phyloP scores from a whole-genome alignment of 2,797 vertebrate genomes.

The Clamator glandarius region DNA sequence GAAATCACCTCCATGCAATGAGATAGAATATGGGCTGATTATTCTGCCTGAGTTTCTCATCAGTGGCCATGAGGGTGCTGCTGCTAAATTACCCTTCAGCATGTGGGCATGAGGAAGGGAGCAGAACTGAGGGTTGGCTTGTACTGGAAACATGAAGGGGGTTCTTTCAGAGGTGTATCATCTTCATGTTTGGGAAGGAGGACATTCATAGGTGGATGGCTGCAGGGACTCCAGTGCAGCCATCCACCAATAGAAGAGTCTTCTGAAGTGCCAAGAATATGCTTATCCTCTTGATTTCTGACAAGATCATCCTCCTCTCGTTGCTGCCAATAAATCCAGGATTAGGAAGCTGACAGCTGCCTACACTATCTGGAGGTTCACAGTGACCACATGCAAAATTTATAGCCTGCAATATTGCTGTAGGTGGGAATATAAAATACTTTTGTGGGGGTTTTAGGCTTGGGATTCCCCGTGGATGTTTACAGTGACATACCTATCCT shows the following conservation, averaged over 20 bases:
- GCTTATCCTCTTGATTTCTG: not conserved
- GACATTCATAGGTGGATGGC: not conserved
- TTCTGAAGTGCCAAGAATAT: not conserved
- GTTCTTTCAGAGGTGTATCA: not conserved
- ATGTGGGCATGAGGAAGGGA: not conserved
- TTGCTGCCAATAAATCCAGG: slow-evolving; percentile 42
- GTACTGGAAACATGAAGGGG: not conserved
- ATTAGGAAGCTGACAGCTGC: slow-evolving; percentile 38
- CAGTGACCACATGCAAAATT: slow-evolving; percentile 55
- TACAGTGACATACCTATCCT: not conserved
- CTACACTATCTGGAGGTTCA: slow-evolving; percentile 27
- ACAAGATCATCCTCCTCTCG: not conserved
- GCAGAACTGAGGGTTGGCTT: not conserved
- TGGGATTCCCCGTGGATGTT: slow-evolving; percentile 45
- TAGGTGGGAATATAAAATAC: slow-evolving; percentile 49
- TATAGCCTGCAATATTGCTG: not conserved
- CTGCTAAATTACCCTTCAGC: not conserved
- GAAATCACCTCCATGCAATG: not conserved
- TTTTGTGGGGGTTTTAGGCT: slow-evolving; percentile 9
- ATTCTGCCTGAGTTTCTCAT: not conserved
- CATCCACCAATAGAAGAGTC: not conserved
- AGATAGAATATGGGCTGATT: not conserved
- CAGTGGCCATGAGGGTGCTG: not conserved
- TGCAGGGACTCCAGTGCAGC: not conserved
- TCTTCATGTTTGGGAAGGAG: not conserved